Conservation (phyloP, 2,113 vertebrate species). For the Labeo rohita region DNA sequence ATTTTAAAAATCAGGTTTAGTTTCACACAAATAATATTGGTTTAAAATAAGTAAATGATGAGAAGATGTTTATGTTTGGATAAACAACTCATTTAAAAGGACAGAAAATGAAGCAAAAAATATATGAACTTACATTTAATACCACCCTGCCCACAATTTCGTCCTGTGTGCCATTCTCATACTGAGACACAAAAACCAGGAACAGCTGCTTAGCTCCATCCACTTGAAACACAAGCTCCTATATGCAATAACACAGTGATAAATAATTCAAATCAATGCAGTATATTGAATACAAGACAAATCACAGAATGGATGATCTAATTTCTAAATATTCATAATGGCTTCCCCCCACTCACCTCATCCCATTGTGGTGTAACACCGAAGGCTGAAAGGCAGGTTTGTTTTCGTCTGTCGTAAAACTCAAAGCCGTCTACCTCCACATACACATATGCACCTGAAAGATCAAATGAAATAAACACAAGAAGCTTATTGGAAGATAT, state of each 20-base stretch:
- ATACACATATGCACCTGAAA: constrained; percentile 70
- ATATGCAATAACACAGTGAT: constrained; percentile 34
- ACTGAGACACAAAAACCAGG: constrained; percentile 70
- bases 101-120: background rate
- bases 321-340: background rate
- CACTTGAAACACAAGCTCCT: constrained; percentile 76
- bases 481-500: background rate
- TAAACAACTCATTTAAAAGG: background rate
- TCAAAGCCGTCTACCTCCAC: constrained; percentile 74
- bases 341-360: constrained; percentile 66
- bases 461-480: background rate
- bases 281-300: background rate
- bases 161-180: constrained; percentile 49
- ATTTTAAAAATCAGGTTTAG: background rate
- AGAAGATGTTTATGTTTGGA: background rate
- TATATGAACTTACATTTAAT: constrained; percentile 61
- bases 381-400: constrained; percentile 70
- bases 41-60: background rate
- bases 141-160: constrained; percentile 64
- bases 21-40: background rate
- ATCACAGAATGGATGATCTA: background rate
- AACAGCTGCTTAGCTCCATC: constrained; percentile 68
- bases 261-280: constrained; percentile 30
- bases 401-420: constrained; percentile 68
- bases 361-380: constrained; percentile 74